Evolutionary conservation across 2,113 vertebrate genomes (phyloP).

Genomic region (Taurulus bubalis): DNA sequence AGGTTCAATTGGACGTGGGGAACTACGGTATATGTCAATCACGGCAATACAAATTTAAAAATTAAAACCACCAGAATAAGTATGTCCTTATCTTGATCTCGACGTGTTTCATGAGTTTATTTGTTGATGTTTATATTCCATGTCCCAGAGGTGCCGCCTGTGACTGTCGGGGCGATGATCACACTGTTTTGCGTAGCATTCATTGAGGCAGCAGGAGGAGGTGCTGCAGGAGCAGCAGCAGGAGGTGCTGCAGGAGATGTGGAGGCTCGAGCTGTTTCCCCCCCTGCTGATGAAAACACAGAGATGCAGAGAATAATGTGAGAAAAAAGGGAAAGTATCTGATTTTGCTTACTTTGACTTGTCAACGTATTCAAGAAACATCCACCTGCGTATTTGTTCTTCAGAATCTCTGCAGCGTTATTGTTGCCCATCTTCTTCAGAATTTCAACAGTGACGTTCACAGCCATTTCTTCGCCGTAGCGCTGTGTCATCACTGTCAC

Average conservation of each 20-base stretch:
- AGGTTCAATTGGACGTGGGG: not conserved
- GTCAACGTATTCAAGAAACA: not conserved
- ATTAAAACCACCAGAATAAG: not conserved
- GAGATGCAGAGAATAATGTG: not conserved
- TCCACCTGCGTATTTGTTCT: conserved; percentile 10
- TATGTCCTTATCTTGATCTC: not conserved
- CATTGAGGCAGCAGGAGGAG: not conserved
- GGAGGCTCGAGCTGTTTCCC: not conserved
- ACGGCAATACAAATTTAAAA: not conserved
- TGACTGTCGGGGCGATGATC: conserved; percentile 17
- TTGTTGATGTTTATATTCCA: conserved; percentile 21
- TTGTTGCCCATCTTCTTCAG: conserved; percentile 39
- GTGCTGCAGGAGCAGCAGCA: not conserved
- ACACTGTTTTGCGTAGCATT: conserved; percentile 4
- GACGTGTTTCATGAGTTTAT: not conserved
- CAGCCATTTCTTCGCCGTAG: not conserved
- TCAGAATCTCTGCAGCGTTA: not conserved
- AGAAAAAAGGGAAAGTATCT: not conserved
- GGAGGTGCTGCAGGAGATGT: not conserved
- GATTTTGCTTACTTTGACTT: not conserved
- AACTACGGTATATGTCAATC: not conserved
- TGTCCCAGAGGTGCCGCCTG: not conserved
- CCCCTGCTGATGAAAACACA: conserved; percentile 5
- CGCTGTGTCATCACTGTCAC: not conserved
- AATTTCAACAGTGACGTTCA: conserved; percentile 6